Evolutionary conservation across 2,113 vertebrate species (phyloP).

Genomic region (Saguinus imperator): DNA sequence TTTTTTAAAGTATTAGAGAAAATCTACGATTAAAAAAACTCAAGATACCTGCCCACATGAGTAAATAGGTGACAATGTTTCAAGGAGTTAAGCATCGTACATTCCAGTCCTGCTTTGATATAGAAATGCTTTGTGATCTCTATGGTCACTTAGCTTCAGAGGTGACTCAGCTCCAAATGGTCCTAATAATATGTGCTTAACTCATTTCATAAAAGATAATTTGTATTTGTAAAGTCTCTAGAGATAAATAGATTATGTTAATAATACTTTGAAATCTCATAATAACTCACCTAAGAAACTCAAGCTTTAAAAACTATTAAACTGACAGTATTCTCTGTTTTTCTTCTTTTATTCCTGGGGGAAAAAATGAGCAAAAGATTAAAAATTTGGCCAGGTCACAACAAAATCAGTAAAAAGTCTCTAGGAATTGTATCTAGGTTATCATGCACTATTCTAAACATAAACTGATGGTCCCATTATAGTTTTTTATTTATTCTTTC

Average conservation of each 20-base stretch:
- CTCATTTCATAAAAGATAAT: conserved; percentile 55
- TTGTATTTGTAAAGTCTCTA: conserved; percentile 56
- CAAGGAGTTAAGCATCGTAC: background rate
- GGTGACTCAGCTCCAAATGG: conserved; percentile 39
- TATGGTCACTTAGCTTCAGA: background rate
- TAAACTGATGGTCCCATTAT: background rate
- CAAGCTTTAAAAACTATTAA: background rate
- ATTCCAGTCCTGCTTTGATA: background rate
- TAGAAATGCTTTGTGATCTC: conserved; percentile 54
- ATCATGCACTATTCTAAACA: background rate
- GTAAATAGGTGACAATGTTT: background rate
- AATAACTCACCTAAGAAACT: conserved; percentile 46
- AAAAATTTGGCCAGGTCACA: background rate
- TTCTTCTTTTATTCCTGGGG: background rate
- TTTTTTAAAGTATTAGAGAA: background rate
- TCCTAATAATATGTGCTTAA: conserved; percentile 63
- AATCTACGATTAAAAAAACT: conserved; percentile 21
- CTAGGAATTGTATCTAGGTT: background rate
- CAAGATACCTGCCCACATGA: background rate
- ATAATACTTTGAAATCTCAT: conserved; percentile 59
- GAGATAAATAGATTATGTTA: conserved; percentile 62
- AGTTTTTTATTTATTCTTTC: background rate
- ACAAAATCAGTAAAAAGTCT: conserved; percentile 21
- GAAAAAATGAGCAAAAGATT: background rate
- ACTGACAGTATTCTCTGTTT: background rate